A percentile compares a stretch with the other conserved stretches of the same genome.
Conservation (phyloP, 2,888 invertebrate species). For the Deladenus siricidicola region DNA sequence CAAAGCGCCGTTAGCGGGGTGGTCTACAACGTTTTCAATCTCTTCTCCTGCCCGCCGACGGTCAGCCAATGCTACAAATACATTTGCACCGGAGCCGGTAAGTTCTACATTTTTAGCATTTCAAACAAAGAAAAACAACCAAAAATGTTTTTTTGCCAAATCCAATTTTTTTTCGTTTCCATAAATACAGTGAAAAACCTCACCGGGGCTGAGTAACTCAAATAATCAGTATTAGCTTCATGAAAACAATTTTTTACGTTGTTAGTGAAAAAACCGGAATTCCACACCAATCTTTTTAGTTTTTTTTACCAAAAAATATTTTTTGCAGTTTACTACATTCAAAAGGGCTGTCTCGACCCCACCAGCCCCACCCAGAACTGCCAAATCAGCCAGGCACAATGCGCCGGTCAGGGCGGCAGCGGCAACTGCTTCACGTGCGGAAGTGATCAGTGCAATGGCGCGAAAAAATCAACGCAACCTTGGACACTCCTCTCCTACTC, state of each 20-base stretch:
- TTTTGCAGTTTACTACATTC: conserved; percentile 17
- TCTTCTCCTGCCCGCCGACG: conserved; percentile 15
- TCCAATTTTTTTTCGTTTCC: too few relatives aligned
- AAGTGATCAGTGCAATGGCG: conserved; percentile 18
- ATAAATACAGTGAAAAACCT: too few relatives aligned
- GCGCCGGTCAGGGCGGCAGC: conserved; percentile 10
- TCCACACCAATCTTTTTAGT: background rate
- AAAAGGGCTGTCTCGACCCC: conserved; percentile 25
- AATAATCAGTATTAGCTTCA: too few relatives aligned
- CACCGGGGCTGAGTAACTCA: too few relatives aligned
- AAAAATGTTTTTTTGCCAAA: too few relatives aligned
- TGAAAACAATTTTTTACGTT: too few relatives aligned
- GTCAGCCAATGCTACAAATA: conserved; percentile 24
- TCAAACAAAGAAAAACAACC: too few relatives aligned
- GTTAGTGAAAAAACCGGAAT: background rate
- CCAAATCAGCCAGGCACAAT: conserved; percentile 12
- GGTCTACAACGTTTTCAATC: background rate
- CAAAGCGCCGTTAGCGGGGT: background rate
- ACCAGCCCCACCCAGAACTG: conserved; percentile 18
- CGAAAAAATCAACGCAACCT: background rate
- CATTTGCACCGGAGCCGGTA: conserved; percentile 18
- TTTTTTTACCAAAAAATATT: too few relatives aligned
- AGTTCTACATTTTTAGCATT: background rate
- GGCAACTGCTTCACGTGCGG: conserved; percentile 16
- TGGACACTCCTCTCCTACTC: too few relatives aligned